Evolutionary conservation across 2,113 vertebrate genomes (phyloP).

Genomic region (Piprites chloris): DNA sequence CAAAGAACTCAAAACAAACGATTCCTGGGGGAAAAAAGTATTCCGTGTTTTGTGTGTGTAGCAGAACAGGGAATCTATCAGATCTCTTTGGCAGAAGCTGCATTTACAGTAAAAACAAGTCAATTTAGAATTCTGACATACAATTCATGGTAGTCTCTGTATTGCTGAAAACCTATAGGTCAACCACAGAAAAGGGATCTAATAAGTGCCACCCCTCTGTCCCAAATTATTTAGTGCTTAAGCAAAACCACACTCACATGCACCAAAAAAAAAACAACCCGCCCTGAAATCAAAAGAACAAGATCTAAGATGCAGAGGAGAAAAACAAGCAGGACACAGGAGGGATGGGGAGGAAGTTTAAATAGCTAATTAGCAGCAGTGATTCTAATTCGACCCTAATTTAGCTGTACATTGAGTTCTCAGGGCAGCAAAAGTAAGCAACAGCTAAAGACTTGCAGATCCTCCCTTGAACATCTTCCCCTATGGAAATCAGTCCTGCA

Average conservation of each 20-base stretch:
- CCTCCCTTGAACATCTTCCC: not conserved
- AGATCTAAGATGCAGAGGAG: not conserved
- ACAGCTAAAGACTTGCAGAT: not conserved
- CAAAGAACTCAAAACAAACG: not conserved
- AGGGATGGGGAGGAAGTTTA: not conserved
- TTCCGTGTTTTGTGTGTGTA: not conserved
- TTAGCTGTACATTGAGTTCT: not conserved
- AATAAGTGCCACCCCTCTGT: not conserved
- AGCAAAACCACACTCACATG: not conserved
- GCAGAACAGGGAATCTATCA: not conserved
- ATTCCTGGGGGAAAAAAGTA: not conserved
- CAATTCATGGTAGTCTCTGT: not conserved
- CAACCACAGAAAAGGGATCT: not conserved
- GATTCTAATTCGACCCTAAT: not conserved
- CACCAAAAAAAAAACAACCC: not conserved
- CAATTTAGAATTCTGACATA: not conserved
- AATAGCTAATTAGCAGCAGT: not conserved
- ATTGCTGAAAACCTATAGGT: not conserved
- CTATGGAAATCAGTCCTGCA: constrained; percentile 22
- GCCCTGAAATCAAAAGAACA: not conserved
- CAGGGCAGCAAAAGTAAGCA: not conserved
- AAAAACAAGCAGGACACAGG: not conserved
- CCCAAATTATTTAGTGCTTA: not conserved
- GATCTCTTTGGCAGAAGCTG: not conserved
- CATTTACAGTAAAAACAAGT: not conserved